Evolutionary conservation across 2,797 vertebrate species (phyloP).

Genomic region (Eulemur rubriventer): DNA sequence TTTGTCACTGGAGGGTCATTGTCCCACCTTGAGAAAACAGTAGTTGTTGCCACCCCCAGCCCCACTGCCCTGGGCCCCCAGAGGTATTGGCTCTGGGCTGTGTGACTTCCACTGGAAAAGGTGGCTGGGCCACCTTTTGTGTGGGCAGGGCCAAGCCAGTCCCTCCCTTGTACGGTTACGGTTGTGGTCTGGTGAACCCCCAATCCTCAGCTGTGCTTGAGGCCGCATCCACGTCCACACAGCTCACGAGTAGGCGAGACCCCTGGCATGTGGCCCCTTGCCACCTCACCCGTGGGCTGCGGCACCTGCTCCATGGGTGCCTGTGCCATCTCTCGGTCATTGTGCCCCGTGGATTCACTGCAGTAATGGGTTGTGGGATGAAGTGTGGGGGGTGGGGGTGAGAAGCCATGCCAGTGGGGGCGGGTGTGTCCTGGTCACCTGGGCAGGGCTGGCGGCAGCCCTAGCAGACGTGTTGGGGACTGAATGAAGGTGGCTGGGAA

Average conservation of each 20-base stretch:
- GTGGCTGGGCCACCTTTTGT: background rate
- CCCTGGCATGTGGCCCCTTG: rapidly evolving
- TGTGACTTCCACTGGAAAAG: background rate
- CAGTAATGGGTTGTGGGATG: background rate
- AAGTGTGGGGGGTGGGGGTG: background rate
- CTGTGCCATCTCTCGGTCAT: no score
- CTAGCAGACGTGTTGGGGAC: rapidly evolving
- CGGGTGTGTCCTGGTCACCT: rapidly evolving
- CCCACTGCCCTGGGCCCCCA: rapidly evolving
- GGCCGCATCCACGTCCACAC: rapidly evolving
- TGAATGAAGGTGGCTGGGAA: background rate
- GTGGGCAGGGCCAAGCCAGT: rapidly evolving
- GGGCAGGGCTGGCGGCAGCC: background rate
- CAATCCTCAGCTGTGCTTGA: rapidly evolving
- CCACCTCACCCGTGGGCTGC: rapidly evolving
- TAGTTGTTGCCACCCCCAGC: background rate
- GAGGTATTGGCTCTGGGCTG: background rate
- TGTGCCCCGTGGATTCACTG: rapidly evolving
- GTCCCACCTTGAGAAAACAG: background rate
- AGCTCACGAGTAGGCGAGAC: rapidly evolving
- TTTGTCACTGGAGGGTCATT: background rate
- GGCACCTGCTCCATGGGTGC: rapidly evolving
- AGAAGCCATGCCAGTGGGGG: rapidly evolving
- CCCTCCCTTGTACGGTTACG: background rate
- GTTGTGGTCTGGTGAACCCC: no score